These are phyloP conservation scores for Drosophila melanosoma DNA, from an alignment of 2,888 invertebrate species.

Conservation along the genomic window DNA sequence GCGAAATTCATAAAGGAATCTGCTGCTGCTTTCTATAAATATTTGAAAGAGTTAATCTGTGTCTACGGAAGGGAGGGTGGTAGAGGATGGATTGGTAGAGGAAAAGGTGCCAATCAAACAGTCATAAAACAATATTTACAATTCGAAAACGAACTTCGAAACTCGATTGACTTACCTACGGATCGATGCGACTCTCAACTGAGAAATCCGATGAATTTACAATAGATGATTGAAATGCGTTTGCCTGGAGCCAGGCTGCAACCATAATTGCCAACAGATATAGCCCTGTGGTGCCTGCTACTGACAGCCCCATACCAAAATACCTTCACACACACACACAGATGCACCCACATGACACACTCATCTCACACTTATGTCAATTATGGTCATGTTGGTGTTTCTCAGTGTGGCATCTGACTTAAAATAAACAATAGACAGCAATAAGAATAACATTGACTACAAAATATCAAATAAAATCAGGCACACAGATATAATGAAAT, in stretches of 20 bases:
- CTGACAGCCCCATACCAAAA: constrained; percentile 50
- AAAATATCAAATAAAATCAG: constrained; percentile 16
- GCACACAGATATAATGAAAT: constrained; percentile 11
- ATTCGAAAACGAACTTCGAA: constrained; percentile 53
- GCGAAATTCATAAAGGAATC: constrained; percentile 33
- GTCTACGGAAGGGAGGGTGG: neutral
- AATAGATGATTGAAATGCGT: constrained; percentile 18
- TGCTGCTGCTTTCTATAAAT: constrained; percentile 59
- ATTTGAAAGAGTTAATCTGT: constrained; percentile 76
- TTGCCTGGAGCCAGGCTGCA: constrained; percentile 17
- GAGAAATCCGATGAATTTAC: neutral
- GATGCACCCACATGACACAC: constrained; percentile 24
- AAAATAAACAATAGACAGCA: constrained; percentile 62
- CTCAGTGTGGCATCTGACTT: constrained; percentile 42
- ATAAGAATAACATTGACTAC: constrained; percentile 33
- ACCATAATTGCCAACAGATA: constrained; percentile 23
- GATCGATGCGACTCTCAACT: constrained; percentile 15
- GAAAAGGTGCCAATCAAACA: constrained; percentile 57
- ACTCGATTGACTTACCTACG: constrained; percentile 40
- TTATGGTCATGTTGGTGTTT: constrained; percentile 18
- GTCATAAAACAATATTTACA: constrained; percentile 73
- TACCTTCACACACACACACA: constrained; percentile 26
- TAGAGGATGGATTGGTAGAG: neutral
- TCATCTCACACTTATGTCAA: constrained; percentile 9
- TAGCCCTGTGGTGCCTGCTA: constrained; percentile 45